phyloP scores from a whole-genome alignment of 2,113 vertebrate species.

The Vidua chalybeata region DNA sequence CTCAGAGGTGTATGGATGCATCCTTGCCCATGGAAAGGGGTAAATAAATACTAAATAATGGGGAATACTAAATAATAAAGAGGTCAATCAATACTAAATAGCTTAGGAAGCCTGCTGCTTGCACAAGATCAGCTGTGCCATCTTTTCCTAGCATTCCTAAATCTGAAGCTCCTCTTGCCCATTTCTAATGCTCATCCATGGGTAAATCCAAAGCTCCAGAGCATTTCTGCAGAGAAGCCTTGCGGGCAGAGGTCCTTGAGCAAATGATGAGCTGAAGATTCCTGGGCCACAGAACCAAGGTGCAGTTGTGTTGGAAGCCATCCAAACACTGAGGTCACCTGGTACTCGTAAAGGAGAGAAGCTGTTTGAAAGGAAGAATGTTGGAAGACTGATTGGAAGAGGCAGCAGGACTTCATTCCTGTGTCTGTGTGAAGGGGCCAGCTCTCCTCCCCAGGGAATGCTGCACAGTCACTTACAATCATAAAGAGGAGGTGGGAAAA shows the following conservation, averaged over 20 bases:
- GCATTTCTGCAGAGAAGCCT: background rate
- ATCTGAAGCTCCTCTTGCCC: background rate
- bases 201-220: background rate
- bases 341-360: background rate
- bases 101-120: background rate
- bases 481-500: background rate
- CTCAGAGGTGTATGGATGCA: accelerated
- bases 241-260: background rate
- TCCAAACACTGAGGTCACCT: background rate
- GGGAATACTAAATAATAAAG: background rate
- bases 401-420: conserved; percentile 16
- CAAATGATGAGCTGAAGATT: background rate
- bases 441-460: background rate
- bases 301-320: background rate
- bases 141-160: background rate
- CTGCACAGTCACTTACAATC: background rate
- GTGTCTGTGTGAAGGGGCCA: background rate
- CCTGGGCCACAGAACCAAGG: background rate
- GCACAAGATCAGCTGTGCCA: background rate
- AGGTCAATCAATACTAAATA: background rate
- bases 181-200: background rate
- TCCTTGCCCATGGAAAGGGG: background rate
- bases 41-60: background rate
- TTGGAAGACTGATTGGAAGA: background rate
- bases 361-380: background rate